Base-by-base conservation (phyloP, 2,797 vertebrate species). In the Macrochelys suwanniensis region DNA sequence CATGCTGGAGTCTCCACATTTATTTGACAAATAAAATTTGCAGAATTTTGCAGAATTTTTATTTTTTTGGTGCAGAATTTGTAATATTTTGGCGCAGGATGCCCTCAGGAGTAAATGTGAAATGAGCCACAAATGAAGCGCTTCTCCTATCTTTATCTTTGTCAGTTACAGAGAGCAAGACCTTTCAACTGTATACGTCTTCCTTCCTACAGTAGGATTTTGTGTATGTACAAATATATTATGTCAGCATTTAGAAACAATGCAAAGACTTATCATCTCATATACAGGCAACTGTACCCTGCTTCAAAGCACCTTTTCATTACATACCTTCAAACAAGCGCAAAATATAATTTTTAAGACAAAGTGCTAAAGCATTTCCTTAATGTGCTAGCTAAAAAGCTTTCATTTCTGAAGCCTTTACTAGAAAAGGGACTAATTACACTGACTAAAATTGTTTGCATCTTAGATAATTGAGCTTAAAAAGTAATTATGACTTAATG, bases 81-180 rank as follows among this genome's bases (percentile, higher is more conserved):
- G 21, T 53, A 53, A 53, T 8, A 8, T 53, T 53, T 54, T 54
- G 54, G 54, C 4, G 4, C 54, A 54, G 54, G 25, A 25, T 54
- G 54, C 23, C 54, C 23, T 54, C 9, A 54, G 54, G 54, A 25
- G 54, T 54, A 88, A 76, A 54, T 5, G n/a, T 50, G 65, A 87
- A 83, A 53, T 79, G 85, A 95, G 45, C 84, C 86, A 71, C 76
- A 88, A 68, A 80, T 54, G 87, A 85, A 92, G 65, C 71, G 33
- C 50, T 57, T 71, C 61, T 92, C 84, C 80, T 65, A 79, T 45
- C 4, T 87, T 94, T 85, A 45, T 77, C 77, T 88, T 94, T 54
- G 80, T 54, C 28, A 84, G 33, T 71, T 84, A 74, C 54, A 82
- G 54, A 88, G 83, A 84, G 76, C 61, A 37, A 0, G 1, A 26